Conservation (phyloP, 2,888 invertebrate genomes). For the Ormyrus nitidulus region DNA sequence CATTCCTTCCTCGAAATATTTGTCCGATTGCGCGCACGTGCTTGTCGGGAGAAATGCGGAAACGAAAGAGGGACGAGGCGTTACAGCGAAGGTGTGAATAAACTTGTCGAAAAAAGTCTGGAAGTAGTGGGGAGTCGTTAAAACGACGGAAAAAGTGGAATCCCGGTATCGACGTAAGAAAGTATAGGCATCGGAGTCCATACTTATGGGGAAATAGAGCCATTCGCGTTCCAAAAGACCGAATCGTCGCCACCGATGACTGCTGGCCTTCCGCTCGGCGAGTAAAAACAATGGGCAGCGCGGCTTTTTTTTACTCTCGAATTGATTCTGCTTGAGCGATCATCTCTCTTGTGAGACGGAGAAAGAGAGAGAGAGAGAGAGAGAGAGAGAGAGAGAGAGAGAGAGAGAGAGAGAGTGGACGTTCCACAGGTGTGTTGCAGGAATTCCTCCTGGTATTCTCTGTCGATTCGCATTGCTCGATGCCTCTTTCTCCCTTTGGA, state of each 20-base stretch:
- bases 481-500: slow-evolving; percentile 13
- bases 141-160: slow-evolving; percentile 59
- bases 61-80: background rate
- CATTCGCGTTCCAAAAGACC: slow-evolving; percentile 56
- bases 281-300: background rate
- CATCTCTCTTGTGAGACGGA: slow-evolving; percentile 17
- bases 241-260: slow-evolving; percentile 37
- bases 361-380: no score
- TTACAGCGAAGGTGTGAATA: slow-evolving; percentile 56
- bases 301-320: slow-evolving; percentile 33
- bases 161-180: slow-evolving; percentile 59
- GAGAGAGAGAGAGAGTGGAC: slow-evolving; percentile 1
- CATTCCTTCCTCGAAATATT: slow-evolving; percentile 55
- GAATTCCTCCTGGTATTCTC: slow-evolving; percentile 48
- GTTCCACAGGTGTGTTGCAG: slow-evolving; percentile 51
- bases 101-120: slow-evolving; percentile 50
- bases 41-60: slow-evolving; percentile 16
- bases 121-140: slow-evolving; percentile 55
- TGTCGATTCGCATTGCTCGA: slow-evolving; percentile 30
- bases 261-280: background rate
- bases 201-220: slow-evolving; percentile 55
- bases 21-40: background rate
- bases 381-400: no score
- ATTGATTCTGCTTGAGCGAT: slow-evolving; percentile 45
- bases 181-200: slow-evolving; percentile 48